Evolutionary conservation across 1,140 invertebrate species (phyloP).

Genomic region (Gryllus bimaculatus): DNA sequence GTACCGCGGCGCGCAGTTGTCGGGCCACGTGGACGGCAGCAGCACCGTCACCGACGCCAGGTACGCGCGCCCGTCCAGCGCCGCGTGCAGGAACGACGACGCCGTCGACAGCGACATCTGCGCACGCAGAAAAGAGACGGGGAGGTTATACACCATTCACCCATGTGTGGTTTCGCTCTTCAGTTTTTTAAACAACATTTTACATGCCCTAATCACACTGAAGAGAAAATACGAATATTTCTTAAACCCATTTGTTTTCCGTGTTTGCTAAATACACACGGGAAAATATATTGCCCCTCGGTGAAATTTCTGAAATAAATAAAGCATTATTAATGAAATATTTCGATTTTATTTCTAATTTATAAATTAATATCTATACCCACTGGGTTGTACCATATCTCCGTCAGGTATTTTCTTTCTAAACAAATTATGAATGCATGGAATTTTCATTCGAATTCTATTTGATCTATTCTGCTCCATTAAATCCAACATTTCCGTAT

Average conservation of each 20-base stretch:
- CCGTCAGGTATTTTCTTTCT: too few species aligned
- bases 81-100: constrained; percentile 40
- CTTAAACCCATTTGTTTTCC: neutral
- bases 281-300: too few species aligned
- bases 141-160: neutral
- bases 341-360: neutral
- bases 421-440: too few species aligned
- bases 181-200: too few species aligned
- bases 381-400: too few species aligned
- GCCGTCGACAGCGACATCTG: constrained; percentile 40
- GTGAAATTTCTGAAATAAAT: neutral
- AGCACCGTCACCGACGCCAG: constrained; percentile 42
- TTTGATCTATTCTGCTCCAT: too few species aligned
- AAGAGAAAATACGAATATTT: neutral
- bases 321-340: neutral
- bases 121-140: neutral
- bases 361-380: neutral
- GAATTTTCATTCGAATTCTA: too few species aligned
- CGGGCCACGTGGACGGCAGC: constrained; percentile 44
- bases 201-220: neutral
- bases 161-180: too few species aligned
- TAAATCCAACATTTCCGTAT: too few species aligned
- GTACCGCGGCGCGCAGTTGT: constrained; percentile 33
- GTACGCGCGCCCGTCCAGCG: constrained; percentile 43
- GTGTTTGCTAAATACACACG: too few species aligned